Evolutionary conservation across 2,113 vertebrate genomes (phyloP).

Genomic region (Nansenia antarctica): DNA sequence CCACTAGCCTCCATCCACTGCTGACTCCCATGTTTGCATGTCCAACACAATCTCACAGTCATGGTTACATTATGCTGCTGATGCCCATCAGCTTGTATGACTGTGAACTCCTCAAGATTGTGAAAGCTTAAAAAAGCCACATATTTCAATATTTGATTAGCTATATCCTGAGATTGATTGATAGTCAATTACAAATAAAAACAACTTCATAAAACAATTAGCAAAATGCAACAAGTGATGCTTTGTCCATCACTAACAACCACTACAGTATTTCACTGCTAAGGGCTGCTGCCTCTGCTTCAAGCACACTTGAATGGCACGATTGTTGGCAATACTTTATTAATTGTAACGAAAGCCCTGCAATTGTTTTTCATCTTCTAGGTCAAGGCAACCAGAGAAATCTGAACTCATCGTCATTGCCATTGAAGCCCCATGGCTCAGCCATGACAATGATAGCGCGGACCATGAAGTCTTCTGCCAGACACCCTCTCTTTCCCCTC

Average conservation of each 20-base stretch:
- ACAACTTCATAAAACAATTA: not conserved
- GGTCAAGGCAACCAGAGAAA: slow-evolving; percentile 58
- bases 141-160: not conserved
- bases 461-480: slow-evolving; percentile 48
- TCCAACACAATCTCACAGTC: slow-evolving; percentile 43
- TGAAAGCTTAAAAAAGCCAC: slow-evolving; percentile 21
- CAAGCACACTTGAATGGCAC: slow-evolving; percentile 8
- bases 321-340: slow-evolving; percentile 4
- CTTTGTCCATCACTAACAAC: slow-evolving; percentile 46
- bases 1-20: slow-evolving; percentile 14
- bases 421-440: slow-evolving; percentile 47
- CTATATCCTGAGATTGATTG: no score
- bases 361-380: slow-evolving; percentile 65
- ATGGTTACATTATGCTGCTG: slow-evolving; percentile 10
- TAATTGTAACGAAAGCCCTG: slow-evolving; percentile 23
- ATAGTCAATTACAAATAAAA: not conserved
- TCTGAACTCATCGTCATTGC: slow-evolving; percentile 28
- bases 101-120: slow-evolving; percentile 36
- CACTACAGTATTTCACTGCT: slow-evolving; percentile 21
- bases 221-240: not conserved
- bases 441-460: slow-evolving; percentile 26
- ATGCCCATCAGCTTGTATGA: slow-evolving; percentile 31
- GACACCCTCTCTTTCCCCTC: slow-evolving; percentile 47
- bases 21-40: slow-evolving; percentile 35
- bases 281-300: slow-evolving; percentile 33